Conservation (phyloP, 1,140 invertebrate species). For the Rhyacophila brunnea region DNA sequence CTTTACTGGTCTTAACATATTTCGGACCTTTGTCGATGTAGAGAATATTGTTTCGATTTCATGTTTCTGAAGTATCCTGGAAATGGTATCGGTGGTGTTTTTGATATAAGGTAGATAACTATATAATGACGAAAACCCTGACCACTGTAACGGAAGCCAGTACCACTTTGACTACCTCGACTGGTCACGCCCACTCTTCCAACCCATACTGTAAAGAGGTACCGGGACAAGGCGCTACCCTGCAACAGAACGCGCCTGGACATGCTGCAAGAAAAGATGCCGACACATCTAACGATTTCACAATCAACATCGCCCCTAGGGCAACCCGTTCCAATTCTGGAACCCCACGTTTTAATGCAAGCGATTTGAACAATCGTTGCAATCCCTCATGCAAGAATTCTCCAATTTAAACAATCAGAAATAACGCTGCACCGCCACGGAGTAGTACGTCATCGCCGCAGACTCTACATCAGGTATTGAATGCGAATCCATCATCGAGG, state of each 20-base stretch:
- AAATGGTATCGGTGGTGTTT: no score
- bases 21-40: no score
- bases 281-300: neutral
- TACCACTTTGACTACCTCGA: slow-evolving; percentile 31
- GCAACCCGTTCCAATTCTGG: neutral
- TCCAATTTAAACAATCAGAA: slow-evolving; percentile 16
- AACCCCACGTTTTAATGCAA: neutral
- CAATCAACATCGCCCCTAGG: neutral
- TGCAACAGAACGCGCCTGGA: slow-evolving; percentile 3
- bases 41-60: no score
- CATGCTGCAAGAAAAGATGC: slow-evolving; percentile 15
- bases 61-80: no score
- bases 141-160: slow-evolving; percentile 38
- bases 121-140: slow-evolving; percentile 31
- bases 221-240: neutral
- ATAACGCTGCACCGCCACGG: slow-evolving; percentile 16
- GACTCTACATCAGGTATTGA: neutral
- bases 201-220: slow-evolving; percentile 8
- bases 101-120: no score
- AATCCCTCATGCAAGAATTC: slow-evolving; percentile 12
- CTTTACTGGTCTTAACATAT: no score
- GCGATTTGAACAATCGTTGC: neutral
- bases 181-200: neutral
- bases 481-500: slow-evolving; percentile 1
- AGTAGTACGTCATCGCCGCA: slow-evolving; percentile 29